phyloP scores from a whole-genome alignment of 2,888 invertebrate species.

The Tenthredo mesomela region DNA sequence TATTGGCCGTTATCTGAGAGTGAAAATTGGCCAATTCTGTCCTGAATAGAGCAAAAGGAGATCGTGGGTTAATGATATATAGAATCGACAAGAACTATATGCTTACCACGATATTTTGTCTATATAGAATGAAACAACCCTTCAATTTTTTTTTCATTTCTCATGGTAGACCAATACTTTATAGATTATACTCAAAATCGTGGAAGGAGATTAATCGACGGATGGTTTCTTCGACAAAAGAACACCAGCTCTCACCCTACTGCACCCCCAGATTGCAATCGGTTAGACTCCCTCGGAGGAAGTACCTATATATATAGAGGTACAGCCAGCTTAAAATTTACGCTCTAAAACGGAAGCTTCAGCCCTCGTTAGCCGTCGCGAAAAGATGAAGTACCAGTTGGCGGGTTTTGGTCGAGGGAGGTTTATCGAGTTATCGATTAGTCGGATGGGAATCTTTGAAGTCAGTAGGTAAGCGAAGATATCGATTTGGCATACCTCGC shows the following conservation, averaged over 20 bases:
- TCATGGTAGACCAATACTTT: not conserved
- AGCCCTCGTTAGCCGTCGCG: slow-evolving; percentile 34
- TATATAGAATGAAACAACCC: not conserved
- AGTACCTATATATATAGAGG: not conserved
- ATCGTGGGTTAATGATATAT: not conserved
- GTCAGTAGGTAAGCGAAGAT: slow-evolving; percentile 21
- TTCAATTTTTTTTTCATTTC: not conserved
- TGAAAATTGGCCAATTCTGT: slow-evolving; percentile 20
- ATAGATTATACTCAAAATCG: not conserved
- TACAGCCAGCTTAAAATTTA: not conserved
- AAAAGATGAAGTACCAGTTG: slow-evolving; percentile 42
- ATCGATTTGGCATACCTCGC: slow-evolving; percentile 35
- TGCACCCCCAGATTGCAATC: not conserved
- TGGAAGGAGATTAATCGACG: not conserved
- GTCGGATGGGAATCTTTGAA: slow-evolving; percentile 33
- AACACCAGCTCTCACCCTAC: not conserved
- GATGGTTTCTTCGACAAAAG: not conserved
- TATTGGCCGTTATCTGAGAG: slow-evolving; percentile 2
- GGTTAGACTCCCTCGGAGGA: slow-evolving; percentile 1
- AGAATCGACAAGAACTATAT: not conserved
- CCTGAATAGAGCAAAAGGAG: not conserved
- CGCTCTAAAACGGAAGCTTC: not conserved
- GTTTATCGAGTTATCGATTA: slow-evolving; percentile 42
- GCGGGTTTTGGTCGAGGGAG: not conserved
- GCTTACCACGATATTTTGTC: too few relatives aligned